phyloP scores from a whole-genome alignment of 2,888 invertebrate genomes.

The Tyria jacobaeae region DNA sequence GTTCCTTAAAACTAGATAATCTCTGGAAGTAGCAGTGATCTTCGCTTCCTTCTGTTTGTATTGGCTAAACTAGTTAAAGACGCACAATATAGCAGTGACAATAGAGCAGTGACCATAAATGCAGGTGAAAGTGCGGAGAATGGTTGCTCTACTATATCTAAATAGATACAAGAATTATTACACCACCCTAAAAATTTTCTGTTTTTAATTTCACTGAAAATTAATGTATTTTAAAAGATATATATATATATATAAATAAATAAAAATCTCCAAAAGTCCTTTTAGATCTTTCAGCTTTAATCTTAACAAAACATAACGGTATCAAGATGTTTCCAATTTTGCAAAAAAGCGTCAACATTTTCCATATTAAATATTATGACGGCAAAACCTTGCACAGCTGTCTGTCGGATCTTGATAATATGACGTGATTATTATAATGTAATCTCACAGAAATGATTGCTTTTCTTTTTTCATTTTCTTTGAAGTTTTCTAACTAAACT shows the following conservation, averaged over 20 bases:
- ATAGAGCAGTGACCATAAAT: too few species aligned
- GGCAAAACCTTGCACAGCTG: background rate
- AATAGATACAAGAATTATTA: too few species aligned
- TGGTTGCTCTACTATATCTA: too few species aligned
- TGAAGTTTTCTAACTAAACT: background rate
- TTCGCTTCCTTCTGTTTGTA: too few species aligned
- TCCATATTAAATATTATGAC: background rate
- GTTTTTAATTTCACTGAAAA: too few species aligned
- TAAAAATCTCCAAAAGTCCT: background rate
- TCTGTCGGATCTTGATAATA: background rate
- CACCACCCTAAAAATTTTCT: too few species aligned
- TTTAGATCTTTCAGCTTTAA: background rate
- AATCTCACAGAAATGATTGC: conserved; percentile 6
- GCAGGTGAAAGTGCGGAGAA: too few species aligned
- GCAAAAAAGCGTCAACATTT: background rate
- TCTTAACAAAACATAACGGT: background rate
- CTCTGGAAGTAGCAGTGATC: too few species aligned
- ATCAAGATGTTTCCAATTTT: background rate
- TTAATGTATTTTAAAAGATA: background rate
- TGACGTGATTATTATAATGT: conserved; percentile 5
- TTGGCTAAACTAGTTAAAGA: too few species aligned
- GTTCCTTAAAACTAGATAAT: too few species aligned
- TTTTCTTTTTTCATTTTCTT: background rate
- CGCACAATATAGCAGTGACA: too few species aligned
- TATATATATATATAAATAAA: background rate